phyloP scores from a whole-genome alignment of 2,888 invertebrate species.

The Creontiades dilutus region DNA sequence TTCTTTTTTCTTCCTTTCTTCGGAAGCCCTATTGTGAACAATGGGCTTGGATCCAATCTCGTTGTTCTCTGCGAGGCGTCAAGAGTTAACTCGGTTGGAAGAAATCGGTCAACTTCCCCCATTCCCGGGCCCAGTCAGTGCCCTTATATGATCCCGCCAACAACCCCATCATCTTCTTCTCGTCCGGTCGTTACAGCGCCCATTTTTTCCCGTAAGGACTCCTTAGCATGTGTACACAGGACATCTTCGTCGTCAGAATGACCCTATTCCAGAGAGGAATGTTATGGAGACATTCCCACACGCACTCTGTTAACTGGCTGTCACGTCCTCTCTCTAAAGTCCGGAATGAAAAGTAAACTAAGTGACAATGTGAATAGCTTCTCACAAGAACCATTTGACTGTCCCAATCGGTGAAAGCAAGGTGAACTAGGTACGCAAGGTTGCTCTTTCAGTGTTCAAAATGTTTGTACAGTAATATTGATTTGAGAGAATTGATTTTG shows the following conservation, averaged over 20 bases:
- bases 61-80: slow-evolving; percentile 53
- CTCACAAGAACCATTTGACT: no score
- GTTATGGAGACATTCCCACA: no score
- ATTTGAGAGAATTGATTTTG: no score
- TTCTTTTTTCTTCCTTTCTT: background rate
- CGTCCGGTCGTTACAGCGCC: background rate
- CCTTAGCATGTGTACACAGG: slow-evolving; percentile 37
- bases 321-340: no score
- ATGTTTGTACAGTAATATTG: no score
- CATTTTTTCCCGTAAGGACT: slow-evolving; percentile 5
- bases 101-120: slow-evolving; percentile 54
- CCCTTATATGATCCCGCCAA: background rate
- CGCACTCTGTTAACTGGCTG: no score
- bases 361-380: no score
- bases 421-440: no score
- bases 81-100: slow-evolving; percentile 58
- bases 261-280: background rate
- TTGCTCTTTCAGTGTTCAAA: no score
- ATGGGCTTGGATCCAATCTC: slow-evolving; percentile 65
- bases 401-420: no score
- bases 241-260: slow-evolving; percentile 27
- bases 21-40: slow-evolving; percentile 54
- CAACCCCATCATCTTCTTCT: background rate
- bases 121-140: background rate
- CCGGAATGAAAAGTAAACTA: no score